Conservation (phyloP, 1,140 invertebrate species). For the Aphelenchoides fujianensis region DNA sequence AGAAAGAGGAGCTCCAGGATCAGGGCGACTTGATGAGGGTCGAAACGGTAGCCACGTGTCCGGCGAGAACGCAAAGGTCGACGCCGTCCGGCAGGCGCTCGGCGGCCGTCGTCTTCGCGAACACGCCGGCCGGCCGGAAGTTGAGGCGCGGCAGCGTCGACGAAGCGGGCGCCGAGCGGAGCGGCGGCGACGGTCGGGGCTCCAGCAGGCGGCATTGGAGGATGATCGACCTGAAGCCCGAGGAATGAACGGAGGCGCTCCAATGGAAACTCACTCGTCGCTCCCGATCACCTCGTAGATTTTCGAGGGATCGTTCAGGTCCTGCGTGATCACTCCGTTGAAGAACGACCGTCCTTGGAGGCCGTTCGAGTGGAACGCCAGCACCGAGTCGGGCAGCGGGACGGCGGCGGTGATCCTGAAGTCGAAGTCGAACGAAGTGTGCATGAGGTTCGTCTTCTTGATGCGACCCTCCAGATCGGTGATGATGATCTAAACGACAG, state of each 20-base stretch:
- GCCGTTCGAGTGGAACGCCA: slow-evolving; percentile 49
- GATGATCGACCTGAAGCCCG: slow-evolving; percentile 20
- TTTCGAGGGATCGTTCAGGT: slow-evolving; percentile 41
- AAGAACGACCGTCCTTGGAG: slow-evolving; percentile 46
- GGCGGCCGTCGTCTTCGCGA: not conserved
- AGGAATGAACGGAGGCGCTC: not conserved
- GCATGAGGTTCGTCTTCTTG: slow-evolving; percentile 47
- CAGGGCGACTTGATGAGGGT: not conserved
- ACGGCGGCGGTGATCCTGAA: slow-evolving; percentile 41
- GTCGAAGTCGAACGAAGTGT: slow-evolving; percentile 44
- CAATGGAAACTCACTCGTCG: slow-evolving; percentile 47
- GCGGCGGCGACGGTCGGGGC: not conserved
- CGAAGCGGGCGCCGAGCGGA: not conserved
- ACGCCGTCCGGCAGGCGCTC: slow-evolving; percentile 9
- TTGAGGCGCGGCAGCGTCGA: slow-evolving; percentile 2
- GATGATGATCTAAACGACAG: slow-evolving; percentile 39
- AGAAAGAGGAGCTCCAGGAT: no score
- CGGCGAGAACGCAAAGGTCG: slow-evolving; percentile 42
- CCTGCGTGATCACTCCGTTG: slow-evolving; percentile 43
- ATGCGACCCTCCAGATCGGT: slow-evolving; percentile 44
- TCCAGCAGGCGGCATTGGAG: slow-evolving; percentile 13
- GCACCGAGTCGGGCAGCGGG: slow-evolving; percentile 43
- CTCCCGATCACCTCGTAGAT: slow-evolving; percentile 36
- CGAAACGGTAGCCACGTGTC: slow-evolving; percentile 40
- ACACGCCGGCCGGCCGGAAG: not conserved